Evolutionary conservation across 2,797 vertebrate genomes (phyloP).

Genomic region (Fratercula arctica): DNA sequence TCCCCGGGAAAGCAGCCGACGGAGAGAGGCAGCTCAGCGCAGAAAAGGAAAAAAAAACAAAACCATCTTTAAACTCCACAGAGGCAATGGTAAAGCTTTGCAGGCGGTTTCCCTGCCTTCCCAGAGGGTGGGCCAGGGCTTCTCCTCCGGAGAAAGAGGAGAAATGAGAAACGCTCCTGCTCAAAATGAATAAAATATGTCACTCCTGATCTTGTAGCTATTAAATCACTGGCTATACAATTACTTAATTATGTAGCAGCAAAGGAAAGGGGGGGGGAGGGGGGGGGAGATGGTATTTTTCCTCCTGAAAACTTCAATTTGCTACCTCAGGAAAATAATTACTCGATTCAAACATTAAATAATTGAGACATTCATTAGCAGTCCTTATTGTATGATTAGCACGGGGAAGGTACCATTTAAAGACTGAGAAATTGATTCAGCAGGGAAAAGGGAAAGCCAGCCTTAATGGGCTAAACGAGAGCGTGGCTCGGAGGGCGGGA

Average conservation of each 20-base stretch:
- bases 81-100: constrained; percentile 22
- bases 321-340: constrained; percentile 77
- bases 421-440: constrained; percentile 42
- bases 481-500: background rate
- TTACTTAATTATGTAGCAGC: constrained; percentile 76
- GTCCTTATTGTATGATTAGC: constrained; percentile 45
- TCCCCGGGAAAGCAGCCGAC: background rate
- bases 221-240: constrained; percentile 78
- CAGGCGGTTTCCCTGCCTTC: constrained; percentile 53
- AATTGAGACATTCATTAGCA: constrained; percentile 68
- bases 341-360: constrained; percentile 74
- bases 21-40: background rate
- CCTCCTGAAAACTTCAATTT: constrained; percentile 72
- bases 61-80: background rate
- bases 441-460: background rate
- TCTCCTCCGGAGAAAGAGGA: constrained; percentile 17
- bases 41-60: background rate
- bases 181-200: constrained; percentile 76
- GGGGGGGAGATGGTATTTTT: constrained; percentile 55
- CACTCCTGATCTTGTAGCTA: constrained; percentile 72
- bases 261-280: background rate
- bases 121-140: constrained; percentile 42
- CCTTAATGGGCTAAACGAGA: background rate
- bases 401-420: constrained; percentile 32
- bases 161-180: constrained; percentile 47